A percentile compares a stretch with the other conserved stretches of the same genome.
Evolutionary conservation across 2,888 invertebrate genomes (phyloP).

Genomic region (Pecten maximus): DNA sequence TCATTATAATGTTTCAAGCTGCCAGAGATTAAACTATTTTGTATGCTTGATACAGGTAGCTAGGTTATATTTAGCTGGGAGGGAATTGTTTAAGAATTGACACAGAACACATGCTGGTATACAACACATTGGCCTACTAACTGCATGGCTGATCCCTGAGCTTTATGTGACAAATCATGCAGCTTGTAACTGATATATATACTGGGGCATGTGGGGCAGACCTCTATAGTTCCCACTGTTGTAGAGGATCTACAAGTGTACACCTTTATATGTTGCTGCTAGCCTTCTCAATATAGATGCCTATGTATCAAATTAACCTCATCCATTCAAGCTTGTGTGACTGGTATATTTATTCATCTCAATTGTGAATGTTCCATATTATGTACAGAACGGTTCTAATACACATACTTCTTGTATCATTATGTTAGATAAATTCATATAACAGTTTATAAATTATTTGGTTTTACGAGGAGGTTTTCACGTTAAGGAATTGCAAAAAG

Average conservation of each 20-base stretch:
- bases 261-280: neutral
- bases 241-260: neutral
- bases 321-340: neutral
- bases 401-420: no score
- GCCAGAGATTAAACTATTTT: no score
- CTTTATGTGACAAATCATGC: neutral
- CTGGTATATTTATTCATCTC: neutral
- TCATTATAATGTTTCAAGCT: no score
- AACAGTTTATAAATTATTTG: no score
- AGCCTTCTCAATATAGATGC: neutral
- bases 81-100: neutral
- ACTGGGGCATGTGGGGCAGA: slow-evolving; percentile 11
- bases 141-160: neutral
- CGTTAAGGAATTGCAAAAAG: no score
- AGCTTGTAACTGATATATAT: neutral
- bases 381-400: neutral
- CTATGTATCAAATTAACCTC: neutral
- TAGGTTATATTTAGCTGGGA: neutral
- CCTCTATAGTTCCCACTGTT: neutral
- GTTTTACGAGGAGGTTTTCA: no score
- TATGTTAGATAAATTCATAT: no score
- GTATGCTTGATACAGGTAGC: no score
- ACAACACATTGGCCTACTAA: neutral
- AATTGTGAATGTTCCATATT: neutral
- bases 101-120: neutral